Conservation (phyloP, 1,140 invertebrate species). For the Drosophila malerkotliana region DNA sequence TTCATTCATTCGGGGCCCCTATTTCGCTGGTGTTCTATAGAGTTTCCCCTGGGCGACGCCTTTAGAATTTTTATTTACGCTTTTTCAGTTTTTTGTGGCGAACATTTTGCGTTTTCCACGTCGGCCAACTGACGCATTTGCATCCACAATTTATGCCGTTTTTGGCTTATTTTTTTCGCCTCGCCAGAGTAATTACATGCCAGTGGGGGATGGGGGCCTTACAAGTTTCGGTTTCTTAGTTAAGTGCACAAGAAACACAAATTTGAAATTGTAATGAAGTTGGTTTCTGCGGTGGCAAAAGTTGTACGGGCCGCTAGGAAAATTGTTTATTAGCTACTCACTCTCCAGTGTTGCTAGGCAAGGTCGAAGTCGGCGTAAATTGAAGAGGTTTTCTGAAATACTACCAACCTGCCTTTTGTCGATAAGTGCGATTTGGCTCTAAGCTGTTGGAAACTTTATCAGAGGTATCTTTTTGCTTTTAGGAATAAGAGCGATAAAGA, state of each 20-base stretch:
- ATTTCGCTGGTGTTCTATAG: constrained; percentile 1
- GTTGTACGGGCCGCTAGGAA: constrained; percentile 42
- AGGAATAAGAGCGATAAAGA: neutral
- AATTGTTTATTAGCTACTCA: constrained; percentile 60
- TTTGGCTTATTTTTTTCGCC: constrained; percentile 25
- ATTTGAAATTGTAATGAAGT: constrained; percentile 71
- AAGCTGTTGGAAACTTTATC: neutral
- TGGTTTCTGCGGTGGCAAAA: constrained; percentile 51
- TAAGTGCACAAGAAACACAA: constrained; percentile 53
- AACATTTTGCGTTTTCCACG: constrained; percentile 31
- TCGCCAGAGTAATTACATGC: constrained; percentile 49
- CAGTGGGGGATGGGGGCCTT: constrained; percentile 33
- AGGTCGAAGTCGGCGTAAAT: constrained; percentile 18
- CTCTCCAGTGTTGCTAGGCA: constrained; percentile 3
- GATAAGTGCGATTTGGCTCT: neutral
- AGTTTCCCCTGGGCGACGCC: constrained; percentile 23
- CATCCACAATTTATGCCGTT: constrained; percentile 63
- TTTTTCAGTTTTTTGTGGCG: constrained; percentile 13
- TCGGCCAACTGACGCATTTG: constrained; percentile 42
- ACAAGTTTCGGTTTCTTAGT: constrained; percentile 39
- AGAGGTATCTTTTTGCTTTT: neutral
- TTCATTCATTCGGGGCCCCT: constrained; percentile 24
- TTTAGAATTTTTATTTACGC: constrained; percentile 37
- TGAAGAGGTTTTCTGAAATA: constrained; percentile 25
- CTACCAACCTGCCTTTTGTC: neutral